A percentile compares a stretch with the other conserved stretches of the same genome.
Conservation (phyloP, 2,888 invertebrate genomes). For the Cephonodes hylas region DNA sequence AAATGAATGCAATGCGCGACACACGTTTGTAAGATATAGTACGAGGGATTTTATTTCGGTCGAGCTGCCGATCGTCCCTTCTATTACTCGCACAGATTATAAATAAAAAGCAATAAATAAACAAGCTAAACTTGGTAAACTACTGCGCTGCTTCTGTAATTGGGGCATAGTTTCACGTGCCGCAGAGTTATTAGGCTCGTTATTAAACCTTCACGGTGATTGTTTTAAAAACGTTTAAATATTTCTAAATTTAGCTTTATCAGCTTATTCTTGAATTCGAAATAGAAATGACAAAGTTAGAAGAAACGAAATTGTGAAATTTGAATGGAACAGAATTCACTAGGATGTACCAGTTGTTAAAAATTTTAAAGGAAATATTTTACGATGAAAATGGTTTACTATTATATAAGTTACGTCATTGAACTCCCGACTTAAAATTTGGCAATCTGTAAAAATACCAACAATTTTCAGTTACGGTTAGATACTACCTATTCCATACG, state of each 20-base stretch:
- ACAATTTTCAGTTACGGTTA: too few species aligned
- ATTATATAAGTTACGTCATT: too few species aligned
- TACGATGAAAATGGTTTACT: too few species aligned
- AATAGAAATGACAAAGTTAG: too few species aligned
- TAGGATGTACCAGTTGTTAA: too few species aligned
- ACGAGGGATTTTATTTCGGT: neutral
- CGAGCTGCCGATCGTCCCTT: neutral
- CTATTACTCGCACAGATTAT: conserved; percentile 24
- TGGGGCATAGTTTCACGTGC: conserved; percentile 10
- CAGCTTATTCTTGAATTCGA: too few species aligned
- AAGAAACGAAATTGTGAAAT: too few species aligned
- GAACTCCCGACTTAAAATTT: too few species aligned
- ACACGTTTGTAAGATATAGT: neutral
- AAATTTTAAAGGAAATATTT: too few species aligned
- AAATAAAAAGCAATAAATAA: conserved; percentile 38
- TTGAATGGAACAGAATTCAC: too few species aligned
- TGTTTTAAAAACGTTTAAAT: neutral
- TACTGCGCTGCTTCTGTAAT: conserved; percentile 20
- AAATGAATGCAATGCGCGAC: neutral
- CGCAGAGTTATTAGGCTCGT: neutral
- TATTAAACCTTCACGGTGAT: neutral
- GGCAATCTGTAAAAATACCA: too few species aligned
- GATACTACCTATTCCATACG: too few species aligned
- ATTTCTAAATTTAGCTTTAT: neutral
- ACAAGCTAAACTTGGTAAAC: conserved; percentile 23